Percentiles rank a stretch among this genome's conserved stretches.
phyloP scores from a whole-genome alignment of 2,797 vertebrate species.

The Typhlichthys subterraneus region DNA sequence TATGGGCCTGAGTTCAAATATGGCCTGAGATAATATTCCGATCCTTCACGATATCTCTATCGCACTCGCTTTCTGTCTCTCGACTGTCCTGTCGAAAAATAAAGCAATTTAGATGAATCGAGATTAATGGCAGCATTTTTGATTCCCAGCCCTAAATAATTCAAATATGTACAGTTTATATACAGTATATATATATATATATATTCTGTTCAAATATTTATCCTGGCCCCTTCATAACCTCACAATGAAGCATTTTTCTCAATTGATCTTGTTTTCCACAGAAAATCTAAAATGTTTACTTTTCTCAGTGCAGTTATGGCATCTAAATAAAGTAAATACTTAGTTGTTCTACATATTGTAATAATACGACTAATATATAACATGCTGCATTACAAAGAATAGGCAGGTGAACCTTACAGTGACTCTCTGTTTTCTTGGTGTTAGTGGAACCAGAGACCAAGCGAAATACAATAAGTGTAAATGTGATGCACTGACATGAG shows the following conservation, averaged over 20 bases:
- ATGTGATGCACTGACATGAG: not conserved
- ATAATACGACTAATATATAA: slow-evolving; percentile 5
- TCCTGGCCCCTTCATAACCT: not conserved
- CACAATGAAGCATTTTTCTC: not conserved
- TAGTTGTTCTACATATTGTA: not conserved
- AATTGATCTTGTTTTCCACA: slow-evolving; percentile 5
- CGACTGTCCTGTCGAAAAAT: too few relatives aligned
- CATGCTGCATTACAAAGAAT: slow-evolving; percentile 4
- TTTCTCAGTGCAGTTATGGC: slow-evolving; percentile 27
- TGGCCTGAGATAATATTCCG: too few relatives aligned
- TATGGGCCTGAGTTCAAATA: too few relatives aligned
- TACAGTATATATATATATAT: too few relatives aligned
- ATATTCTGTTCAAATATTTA: not conserved
- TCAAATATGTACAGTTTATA: too few relatives aligned
- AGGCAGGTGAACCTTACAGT: not conserved
- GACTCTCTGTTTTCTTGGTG: slow-evolving; percentile 11
- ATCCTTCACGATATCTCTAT: too few relatives aligned
- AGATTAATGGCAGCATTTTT: too few relatives aligned
- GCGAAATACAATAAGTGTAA: slow-evolving; percentile 21
- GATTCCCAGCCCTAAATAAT: too few relatives aligned
- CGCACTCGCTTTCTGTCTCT: too few relatives aligned
- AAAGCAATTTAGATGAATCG: too few relatives aligned
- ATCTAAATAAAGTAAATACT: not conserved
- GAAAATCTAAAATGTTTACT: slow-evolving; percentile 27
- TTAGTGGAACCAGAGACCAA: not conserved